Conservation (phyloP, 2,113 vertebrate genomes). For the Leptobrachium ailaonicum region DNA sequence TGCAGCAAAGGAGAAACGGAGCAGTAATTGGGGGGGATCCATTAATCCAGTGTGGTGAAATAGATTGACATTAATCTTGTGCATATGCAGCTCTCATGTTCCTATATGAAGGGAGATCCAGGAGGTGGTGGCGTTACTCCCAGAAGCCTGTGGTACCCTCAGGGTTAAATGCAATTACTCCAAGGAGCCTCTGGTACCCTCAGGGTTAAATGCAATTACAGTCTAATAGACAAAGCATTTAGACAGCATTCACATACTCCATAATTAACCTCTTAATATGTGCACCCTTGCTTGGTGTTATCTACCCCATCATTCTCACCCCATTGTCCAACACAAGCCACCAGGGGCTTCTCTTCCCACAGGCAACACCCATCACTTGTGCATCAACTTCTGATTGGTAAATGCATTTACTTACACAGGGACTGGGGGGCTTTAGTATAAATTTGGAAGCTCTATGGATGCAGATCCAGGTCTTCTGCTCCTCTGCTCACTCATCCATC, state of each 20-base stretch:
- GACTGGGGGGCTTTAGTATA: slow-evolving; percentile 9
- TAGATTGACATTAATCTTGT: too few species aligned
- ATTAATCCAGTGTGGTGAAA: too few species aligned
- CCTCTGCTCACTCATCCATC: background rate
- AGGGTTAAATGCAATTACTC: background rate
- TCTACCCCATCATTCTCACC: background rate
- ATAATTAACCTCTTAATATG: slow-evolving; percentile 4
- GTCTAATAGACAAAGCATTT: background rate
- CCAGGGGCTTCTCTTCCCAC: background rate
- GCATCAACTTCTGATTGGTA: slow-evolving; percentile 27
- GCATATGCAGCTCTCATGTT: too few species aligned
- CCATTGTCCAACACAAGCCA: background rate
- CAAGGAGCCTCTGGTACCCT: background rate
- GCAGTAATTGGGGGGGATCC: too few species aligned
- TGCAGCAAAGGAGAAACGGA: too few species aligned
- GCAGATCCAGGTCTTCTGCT: background rate
- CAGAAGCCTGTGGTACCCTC: background rate
- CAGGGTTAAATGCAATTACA: background rate
- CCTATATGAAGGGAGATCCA: background rate
- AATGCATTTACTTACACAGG: background rate
- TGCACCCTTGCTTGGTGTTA: background rate
- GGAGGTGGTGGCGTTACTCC: background rate
- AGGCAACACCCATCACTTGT: background rate
- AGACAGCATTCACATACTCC: background rate
- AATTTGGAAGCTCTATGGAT: background rate